Conservation (phyloP, 2,113 vertebrate species). For the Setophaga kirtlandii region DNA sequence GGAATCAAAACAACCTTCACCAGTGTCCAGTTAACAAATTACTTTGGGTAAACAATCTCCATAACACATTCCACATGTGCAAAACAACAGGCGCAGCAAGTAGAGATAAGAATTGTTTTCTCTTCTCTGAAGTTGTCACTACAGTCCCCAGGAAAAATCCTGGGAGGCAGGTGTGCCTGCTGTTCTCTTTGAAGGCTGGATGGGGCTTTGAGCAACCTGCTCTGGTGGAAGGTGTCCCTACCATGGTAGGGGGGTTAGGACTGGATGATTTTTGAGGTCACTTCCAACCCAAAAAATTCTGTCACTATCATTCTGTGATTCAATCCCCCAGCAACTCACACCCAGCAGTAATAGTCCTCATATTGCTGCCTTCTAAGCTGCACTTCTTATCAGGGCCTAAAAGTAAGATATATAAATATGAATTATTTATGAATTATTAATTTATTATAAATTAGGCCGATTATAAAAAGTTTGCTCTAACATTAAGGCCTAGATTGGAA, state of each 20-base stretch:
- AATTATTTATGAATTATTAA: not conserved
- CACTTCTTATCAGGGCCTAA: not conserved
- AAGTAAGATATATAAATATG: not conserved
- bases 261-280: not conserved
- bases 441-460: not conserved
- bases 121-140: too few species aligned
- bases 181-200: not conserved
- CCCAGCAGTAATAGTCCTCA: not conserved
- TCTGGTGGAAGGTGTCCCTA: not conserved
- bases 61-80: too few species aligned
- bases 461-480: not conserved
- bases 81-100: too few species aligned
- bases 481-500: not conserved
- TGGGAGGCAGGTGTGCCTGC: too few species aligned
- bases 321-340: not conserved
- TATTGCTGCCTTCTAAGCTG: not conserved
- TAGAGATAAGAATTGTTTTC: too few species aligned
- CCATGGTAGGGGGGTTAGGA: not conserved
- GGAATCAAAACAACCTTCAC: too few species aligned
- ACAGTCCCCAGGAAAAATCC: too few species aligned
- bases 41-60: too few species aligned
- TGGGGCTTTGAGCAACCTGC: not conserved
- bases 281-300: not conserved
- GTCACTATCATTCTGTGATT: not conserved
- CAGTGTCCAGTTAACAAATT: too few species aligned